A percentile compares a stretch with the other conserved stretches of the same genome.
Conservation (phyloP, 2,888 invertebrate species). For the Koerneria pararmatus region DNA sequence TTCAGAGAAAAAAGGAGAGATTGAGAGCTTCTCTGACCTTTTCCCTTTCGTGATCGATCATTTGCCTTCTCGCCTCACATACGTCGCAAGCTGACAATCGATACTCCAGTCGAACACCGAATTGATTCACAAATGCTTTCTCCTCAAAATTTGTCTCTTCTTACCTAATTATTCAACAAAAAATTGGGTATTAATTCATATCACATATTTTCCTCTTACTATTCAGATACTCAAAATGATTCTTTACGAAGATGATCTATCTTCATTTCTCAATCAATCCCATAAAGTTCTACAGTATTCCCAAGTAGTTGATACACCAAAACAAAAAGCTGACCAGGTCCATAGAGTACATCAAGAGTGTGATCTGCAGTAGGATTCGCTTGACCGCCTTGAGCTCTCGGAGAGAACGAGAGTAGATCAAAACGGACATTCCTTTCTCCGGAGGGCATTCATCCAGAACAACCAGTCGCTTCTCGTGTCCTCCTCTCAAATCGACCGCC, state of each 20-base stretch:
- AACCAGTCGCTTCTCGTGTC: conserved; percentile 75
- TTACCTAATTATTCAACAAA: too few species aligned
- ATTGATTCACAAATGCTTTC: conserved; percentile 72
- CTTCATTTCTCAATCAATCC: not conserved
- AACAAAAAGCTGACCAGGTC: not conserved
- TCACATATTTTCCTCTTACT: too few species aligned
- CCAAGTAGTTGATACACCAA: not conserved
- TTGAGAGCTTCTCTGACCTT: conserved; percentile 29
- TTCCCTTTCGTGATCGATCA: conserved; percentile 33
- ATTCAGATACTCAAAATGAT: not conserved
- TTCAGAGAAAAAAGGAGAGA: too few species aligned
- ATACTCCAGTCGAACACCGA: conserved; percentile 35
- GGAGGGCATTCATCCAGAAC: conserved; percentile 71
- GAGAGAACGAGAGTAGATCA: conserved; percentile 75
- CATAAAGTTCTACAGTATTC: not conserved
- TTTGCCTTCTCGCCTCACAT: conserved; percentile 35
- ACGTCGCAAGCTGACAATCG: conserved; percentile 36
- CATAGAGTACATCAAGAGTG: conserved; percentile 7
- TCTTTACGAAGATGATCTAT: not conserved
- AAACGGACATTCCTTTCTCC: conserved; percentile 79
- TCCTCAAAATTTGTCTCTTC: too few species aligned
- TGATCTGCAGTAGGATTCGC: conserved; percentile 39
- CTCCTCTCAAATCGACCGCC: conserved; percentile 50
- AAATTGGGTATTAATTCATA: too few species aligned
- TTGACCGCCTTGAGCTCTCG: conserved; percentile 52